Conservation (phyloP, 2,888 invertebrate species). For the Resseliella maxima region DNA sequence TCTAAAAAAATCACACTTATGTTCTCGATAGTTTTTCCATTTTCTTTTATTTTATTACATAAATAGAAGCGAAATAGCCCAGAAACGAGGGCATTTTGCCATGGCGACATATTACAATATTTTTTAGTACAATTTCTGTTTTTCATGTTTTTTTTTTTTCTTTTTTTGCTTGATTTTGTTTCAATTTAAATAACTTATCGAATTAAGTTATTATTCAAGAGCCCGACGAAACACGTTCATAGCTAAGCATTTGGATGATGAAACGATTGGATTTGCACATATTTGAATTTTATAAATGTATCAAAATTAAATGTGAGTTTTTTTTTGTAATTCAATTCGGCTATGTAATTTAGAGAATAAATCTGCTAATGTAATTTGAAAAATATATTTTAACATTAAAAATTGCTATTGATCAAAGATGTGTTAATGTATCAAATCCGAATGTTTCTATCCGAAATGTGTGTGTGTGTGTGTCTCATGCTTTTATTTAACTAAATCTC, state of each 20-base stretch:
- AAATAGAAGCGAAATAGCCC: conserved; percentile 30
- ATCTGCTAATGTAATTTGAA: too few species aligned
- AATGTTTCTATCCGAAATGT: background rate
- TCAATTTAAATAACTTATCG: conserved; percentile 2
- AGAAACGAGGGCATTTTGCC: background rate
- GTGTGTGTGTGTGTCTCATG: too few species aligned
- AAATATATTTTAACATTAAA: too few species aligned
- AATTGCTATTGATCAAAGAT: too few species aligned
- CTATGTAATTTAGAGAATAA: too few species aligned
- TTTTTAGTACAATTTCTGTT: conserved; percentile 4
- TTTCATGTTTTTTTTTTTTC: too few species aligned
- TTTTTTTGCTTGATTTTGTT: conserved; percentile 36
- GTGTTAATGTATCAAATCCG: background rate
- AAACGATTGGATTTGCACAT: background rate
- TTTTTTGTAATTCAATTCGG: too few species aligned
- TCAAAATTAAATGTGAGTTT: background rate
- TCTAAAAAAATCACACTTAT: background rate
- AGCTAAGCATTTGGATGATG: background rate
- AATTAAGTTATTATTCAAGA: conserved; percentile 23
- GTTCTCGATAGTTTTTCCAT: background rate
- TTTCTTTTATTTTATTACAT: conserved; percentile 11
- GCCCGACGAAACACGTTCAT: conserved; percentile 9
- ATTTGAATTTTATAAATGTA: background rate
- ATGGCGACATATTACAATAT: conserved; percentile 37
- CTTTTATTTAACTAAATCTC: background rate